Percentiles rank a stretch among this genome's conserved stretches.
Conservation (phyloP, 1,140 invertebrate genomes). For the Drosophila ironensis region DNA sequence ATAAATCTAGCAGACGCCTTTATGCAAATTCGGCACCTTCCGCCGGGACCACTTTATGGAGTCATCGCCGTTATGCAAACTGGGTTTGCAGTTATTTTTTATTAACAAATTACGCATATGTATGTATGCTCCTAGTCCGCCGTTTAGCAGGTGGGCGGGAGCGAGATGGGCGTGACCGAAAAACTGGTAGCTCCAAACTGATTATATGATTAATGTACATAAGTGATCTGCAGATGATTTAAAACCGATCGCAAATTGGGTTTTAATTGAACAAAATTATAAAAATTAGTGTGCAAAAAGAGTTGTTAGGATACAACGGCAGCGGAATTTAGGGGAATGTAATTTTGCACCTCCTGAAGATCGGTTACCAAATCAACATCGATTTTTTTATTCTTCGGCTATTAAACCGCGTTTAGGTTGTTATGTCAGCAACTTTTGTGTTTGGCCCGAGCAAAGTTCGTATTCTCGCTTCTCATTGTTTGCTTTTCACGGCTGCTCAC, state of each 20-base stretch:
- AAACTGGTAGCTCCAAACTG: slow-evolving; percentile 5
- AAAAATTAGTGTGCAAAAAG: no score
- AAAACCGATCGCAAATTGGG: slow-evolving; percentile 14
- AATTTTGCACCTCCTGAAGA: slow-evolving; percentile 5
- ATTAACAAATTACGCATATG: slow-evolving; percentile 74
- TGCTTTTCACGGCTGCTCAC: slow-evolving; percentile 46
- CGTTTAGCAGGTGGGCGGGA: slow-evolving; percentile 57
- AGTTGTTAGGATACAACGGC: no score
- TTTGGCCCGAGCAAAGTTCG: slow-evolving; percentile 35
- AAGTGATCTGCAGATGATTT: no score
- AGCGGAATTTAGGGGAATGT: not conserved
- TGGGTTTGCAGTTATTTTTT: slow-evolving; percentile 57
- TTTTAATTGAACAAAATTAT: not conserved
- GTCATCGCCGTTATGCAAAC: slow-evolving; percentile 75
- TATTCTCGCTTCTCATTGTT: slow-evolving; percentile 44
- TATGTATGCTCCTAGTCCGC: slow-evolving; percentile 11
- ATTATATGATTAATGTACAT: not conserved
- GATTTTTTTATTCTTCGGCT: slow-evolving; percentile 4
- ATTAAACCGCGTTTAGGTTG: slow-evolving; percentile 10
- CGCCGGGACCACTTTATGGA: slow-evolving; percentile 43
- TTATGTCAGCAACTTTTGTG: slow-evolving; percentile 32
- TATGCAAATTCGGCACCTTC: slow-evolving; percentile 45
- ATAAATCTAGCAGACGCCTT: slow-evolving; percentile 20
- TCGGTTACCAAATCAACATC: slow-evolving; percentile 10
- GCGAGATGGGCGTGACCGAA: slow-evolving; percentile 53